phyloP scores from a whole-genome alignment of 2,113 vertebrate genomes.

The Arothron firmamentum region DNA sequence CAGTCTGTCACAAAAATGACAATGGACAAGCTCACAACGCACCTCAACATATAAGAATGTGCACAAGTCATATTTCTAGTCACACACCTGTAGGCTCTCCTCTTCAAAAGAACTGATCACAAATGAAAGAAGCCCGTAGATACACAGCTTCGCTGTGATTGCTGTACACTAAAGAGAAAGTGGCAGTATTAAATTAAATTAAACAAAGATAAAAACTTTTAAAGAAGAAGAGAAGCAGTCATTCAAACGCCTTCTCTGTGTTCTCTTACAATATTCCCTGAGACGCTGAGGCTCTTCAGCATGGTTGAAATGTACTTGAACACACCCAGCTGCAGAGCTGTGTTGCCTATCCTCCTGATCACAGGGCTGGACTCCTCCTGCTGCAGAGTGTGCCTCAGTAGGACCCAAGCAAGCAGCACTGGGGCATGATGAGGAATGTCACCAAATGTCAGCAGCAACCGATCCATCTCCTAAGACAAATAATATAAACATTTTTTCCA shows the following conservation, averaged over 20 bases:
- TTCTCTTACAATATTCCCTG: slow-evolving; percentile 88
- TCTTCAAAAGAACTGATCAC: slow-evolving; percentile 90
- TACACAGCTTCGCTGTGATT: slow-evolving; percentile 92
- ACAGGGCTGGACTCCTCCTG: slow-evolving; percentile 80
- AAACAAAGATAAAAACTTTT: background rate
- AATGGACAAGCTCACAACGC: background rate
- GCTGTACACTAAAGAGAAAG: slow-evolving; percentile 81
- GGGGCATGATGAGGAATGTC: slow-evolving; percentile 89
- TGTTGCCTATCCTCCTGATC: slow-evolving; percentile 85
- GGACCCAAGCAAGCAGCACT: slow-evolving; percentile 91
- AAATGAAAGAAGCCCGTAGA: slow-evolving; percentile 93
- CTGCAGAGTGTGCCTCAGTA: slow-evolving; percentile 88
- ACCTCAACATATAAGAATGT: background rate
- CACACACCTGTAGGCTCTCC: slow-evolving; percentile 87
- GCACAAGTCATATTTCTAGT: background rate
- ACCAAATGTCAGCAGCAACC: slow-evolving; percentile 85
- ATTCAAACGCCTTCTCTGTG: background rate
- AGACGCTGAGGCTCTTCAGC: slow-evolving; percentile 81
- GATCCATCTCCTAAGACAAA: slow-evolving; percentile 85
- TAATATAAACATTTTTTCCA: background rate
- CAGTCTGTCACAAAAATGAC: slow-evolving; percentile 15
- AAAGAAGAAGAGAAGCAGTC: background rate
- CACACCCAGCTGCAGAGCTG: slow-evolving; percentile 86
- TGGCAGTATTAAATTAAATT: background rate
- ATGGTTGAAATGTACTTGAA: slow-evolving; percentile 91